A percentile compares a stretch with the other conserved stretches of the same genome.
Conservation (phyloP, 2,888 invertebrate genomes). For the Parnassius apollo region DNA sequence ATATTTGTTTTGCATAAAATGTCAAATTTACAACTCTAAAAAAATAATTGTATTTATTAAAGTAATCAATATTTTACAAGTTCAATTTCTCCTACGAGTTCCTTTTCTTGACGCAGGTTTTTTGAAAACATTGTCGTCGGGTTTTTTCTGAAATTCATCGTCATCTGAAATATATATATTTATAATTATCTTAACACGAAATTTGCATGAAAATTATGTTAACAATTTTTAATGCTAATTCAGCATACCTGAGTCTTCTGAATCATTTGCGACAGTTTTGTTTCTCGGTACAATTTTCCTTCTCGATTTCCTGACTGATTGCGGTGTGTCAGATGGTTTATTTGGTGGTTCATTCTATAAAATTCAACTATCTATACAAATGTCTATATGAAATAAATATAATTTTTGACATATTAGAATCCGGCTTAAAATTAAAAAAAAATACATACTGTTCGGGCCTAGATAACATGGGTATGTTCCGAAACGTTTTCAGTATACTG, state of each 20-base stretch:
- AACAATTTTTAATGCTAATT: neutral
- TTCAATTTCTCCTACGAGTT: slow-evolving; percentile 59
- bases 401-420: too few species aligned
- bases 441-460: too few species aligned
- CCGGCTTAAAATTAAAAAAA: too few species aligned
- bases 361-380: too few species aligned
- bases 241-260: slow-evolving; percentile 67
- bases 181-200: neutral
- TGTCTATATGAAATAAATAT: too few species aligned
- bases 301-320: slow-evolving; percentile 61
- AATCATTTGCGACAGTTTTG: slow-evolving; percentile 45
- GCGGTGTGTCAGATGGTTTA: slow-evolving; percentile 47
- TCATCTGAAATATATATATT: slow-evolving; percentile 52
- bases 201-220: neutral
- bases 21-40: neutral
- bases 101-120: slow-evolving; percentile 65
- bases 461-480: too few species aligned
- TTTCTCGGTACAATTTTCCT: slow-evolving; percentile 51
- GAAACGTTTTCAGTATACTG: too few species aligned
- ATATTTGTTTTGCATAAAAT: neutral
- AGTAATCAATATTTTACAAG: slow-evolving; percentile 4
- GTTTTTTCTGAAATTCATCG: slow-evolving; percentile 60
- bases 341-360: slow-evolving; percentile 66
- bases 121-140: slow-evolving; percentile 68
- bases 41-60: neutral